A percentile compares a stretch with the other conserved stretches of the same genome.
Evolutionary conservation across 35 echinoderm and acorn worm species (phyloP).

Genomic region (Nesometra sesokonis): DNA sequence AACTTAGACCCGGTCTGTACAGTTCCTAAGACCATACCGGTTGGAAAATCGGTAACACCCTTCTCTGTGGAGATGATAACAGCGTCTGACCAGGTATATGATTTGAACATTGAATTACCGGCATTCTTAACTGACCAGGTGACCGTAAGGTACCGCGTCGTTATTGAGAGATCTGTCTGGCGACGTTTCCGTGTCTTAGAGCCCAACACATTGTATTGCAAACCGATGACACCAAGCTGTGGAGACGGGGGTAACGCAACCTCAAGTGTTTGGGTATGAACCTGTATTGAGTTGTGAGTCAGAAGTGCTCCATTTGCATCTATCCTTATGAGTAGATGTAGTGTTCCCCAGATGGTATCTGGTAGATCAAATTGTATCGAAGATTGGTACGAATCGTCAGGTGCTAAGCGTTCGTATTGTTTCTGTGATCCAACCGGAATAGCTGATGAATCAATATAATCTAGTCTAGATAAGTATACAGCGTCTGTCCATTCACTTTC

Average conservation of each 20-base stretch:
- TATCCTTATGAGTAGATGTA: not conserved
- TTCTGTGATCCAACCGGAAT: not conserved
- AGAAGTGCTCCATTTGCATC: not conserved
- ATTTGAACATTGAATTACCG: constrained; percentile 10
- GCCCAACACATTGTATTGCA: not conserved
- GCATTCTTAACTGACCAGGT: not conserved
- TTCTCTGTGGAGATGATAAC: not conserved
- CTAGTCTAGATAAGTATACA: not conserved
- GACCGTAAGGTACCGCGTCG: not conserved
- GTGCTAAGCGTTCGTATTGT: not conserved
- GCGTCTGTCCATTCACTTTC: not conserved
- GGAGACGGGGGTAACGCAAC: not conserved
- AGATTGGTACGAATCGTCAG: not conserved
- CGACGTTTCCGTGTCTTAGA: not conserved
- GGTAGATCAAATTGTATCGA: not conserved
- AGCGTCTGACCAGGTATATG: not conserved
- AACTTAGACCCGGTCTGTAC: not conserved
- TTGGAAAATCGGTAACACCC: not conserved
- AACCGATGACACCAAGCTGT: not conserved
- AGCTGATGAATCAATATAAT: not conserved
- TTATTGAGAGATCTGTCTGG: not conserved
- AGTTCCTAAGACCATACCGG: not conserved
- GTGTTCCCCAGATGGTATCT: not conserved
- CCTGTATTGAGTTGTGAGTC: not conserved
- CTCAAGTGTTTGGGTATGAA: not conserved